Evolutionary conservation across 1,140 invertebrate species (phyloP).

Genomic region (Pogonomyrmex californicus): DNA sequence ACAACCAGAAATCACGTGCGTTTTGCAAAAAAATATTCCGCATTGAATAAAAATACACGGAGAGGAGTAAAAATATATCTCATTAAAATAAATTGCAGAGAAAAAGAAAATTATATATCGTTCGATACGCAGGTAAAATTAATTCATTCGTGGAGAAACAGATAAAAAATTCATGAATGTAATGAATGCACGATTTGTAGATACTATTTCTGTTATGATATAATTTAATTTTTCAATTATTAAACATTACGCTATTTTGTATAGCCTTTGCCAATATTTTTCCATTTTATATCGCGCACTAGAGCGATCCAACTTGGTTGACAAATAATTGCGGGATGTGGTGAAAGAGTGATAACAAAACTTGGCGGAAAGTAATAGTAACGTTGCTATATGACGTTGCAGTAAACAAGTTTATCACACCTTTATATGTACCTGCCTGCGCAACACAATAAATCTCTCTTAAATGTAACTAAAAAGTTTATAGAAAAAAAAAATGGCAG

Average conservation of each 20-base stretch:
- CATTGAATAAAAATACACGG: not conserved
- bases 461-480: constrained; percentile 10
- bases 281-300: not conserved
- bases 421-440: not conserved
- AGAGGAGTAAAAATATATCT: not conserved
- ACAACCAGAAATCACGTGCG: not conserved
- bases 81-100: not conserved
- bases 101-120: not conserved
- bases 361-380: constrained; percentile 19
- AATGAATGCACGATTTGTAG: not conserved
- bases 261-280: not conserved
- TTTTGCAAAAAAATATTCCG: not conserved
- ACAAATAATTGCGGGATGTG: constrained; percentile 18
- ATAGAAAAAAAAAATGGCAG: constrained; percentile 1
- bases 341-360: constrained; percentile 1
- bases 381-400: constrained; percentile 5
- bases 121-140: not conserved
- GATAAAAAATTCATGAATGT: not conserved
- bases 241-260: not conserved
- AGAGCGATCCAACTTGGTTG: not conserved
- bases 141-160: not conserved
- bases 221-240: not conserved
- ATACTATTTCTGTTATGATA: not conserved
- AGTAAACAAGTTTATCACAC: constrained; percentile 42
- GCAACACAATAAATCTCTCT: not conserved